These are phyloP conservation scores for Drepana arcuata DNA, from an alignment of 1,140 invertebrate species.

Conservation along the genomic window DNA sequence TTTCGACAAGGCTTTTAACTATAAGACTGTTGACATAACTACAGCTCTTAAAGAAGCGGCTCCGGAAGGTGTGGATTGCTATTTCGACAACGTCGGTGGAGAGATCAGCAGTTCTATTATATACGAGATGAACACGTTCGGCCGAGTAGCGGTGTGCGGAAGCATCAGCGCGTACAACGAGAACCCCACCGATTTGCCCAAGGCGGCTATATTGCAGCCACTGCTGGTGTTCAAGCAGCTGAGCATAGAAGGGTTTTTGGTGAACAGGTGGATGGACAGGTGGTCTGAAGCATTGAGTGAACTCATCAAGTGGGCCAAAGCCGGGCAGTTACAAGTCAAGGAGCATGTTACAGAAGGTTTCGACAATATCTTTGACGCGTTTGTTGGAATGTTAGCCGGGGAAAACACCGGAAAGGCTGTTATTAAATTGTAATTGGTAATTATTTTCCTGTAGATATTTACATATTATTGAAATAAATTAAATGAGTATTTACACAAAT, in stretches of 20 bases:
- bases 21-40: slow-evolving; percentile 6
- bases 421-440: slow-evolving; percentile 7
- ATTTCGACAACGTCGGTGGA: slow-evolving; percentile 13
- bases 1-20: slow-evolving; percentile 7
- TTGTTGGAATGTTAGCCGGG: slow-evolving; percentile 70
- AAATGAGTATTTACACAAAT: too few species aligned
- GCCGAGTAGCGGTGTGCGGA: slow-evolving; percentile 7
- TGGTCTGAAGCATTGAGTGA: slow-evolving; percentile 54
- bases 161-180: slow-evolving; percentile 5
- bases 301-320: slow-evolving; percentile 57
- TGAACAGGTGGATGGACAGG: slow-evolving; percentile 11
- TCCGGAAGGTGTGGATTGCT: slow-evolving; percentile 5
- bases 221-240: slow-evolving; percentile 47
- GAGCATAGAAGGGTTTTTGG: slow-evolving; percentile 54
- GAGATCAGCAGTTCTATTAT: slow-evolving; percentile 9
- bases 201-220: neutral
- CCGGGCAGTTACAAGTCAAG: slow-evolving; percentile 65
- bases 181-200: neutral
- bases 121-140: slow-evolving; percentile 6
- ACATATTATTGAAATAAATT: slow-evolving; percentile 6
- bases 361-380: slow-evolving; percentile 72
- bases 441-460: slow-evolving; percentile 1
- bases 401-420: slow-evolving; percentile 70
- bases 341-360: slow-evolving; percentile 73
- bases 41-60: slow-evolving; percentile 8